These are phyloP conservation scores for Apodemia duryi DNA, from an alignment of 2,888 invertebrate genomes.

Conservation along the genomic window DNA sequence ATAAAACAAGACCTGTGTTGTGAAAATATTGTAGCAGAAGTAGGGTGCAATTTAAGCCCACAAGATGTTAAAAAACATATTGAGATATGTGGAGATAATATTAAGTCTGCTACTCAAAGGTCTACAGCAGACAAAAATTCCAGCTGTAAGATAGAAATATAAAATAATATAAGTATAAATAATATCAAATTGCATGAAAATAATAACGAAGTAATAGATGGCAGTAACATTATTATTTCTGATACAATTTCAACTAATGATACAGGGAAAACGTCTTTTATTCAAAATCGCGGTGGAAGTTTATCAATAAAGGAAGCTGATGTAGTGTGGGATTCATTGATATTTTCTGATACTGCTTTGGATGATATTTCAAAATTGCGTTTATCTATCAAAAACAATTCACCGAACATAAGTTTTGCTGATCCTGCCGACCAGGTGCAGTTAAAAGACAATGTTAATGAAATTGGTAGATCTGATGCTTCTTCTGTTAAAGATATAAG, in stretches of 20 bases:
- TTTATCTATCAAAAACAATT: constrained; percentile 43
- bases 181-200: not conserved
- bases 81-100: not conserved
- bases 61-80: not conserved
- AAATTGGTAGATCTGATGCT: constrained; percentile 34
- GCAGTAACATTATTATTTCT: not conserved
- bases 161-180: not conserved
- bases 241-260: not conserved
- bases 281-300: constrained; percentile 2
- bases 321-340: constrained; percentile 60
- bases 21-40: not conserved
- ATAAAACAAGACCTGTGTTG: not conserved
- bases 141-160: not conserved
- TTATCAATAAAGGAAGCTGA: constrained; percentile 40
- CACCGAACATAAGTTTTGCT: constrained; percentile 61
- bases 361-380: constrained; percentile 51
- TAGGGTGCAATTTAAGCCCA: not conserved
- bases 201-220: not conserved
- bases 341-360: constrained; percentile 51
- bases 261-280: not conserved
- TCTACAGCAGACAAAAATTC: not conserved
- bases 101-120: not conserved
- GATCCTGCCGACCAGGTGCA: constrained; percentile 36
- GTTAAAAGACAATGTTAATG: constrained; percentile 29
- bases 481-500: constrained; percentile 54